Percentiles rank a stretch among this genome's conserved stretches.
Conservation (phyloP, 2,113 vertebrate species). For the Limanda limanda region DNA sequence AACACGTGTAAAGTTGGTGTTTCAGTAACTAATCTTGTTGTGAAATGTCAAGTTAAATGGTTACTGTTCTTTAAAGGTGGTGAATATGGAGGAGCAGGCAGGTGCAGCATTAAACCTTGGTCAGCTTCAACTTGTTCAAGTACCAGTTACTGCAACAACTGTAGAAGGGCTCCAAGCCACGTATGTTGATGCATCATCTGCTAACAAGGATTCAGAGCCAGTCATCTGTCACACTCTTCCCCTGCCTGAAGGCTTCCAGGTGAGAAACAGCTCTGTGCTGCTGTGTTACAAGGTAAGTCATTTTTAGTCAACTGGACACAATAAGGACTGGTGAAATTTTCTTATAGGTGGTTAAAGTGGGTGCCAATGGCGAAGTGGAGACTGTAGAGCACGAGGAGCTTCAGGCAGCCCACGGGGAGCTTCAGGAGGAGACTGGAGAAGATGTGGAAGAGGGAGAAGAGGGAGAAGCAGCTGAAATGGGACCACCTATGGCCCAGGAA, state of each 20-base stretch:
- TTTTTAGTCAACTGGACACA: background rate
- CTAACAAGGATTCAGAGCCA: slow-evolving; percentile 92
- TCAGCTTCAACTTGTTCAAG: slow-evolving; percentile 97
- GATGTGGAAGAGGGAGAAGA: slow-evolving; percentile 82
- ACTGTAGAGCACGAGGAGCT: slow-evolving; percentile 94
- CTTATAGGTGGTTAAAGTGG: slow-evolving; percentile 94
- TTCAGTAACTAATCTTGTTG: background rate
- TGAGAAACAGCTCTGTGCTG: slow-evolving; percentile 24
- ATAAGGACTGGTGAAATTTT: background rate
- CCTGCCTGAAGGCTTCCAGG: slow-evolving; percentile 96
- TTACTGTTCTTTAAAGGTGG: slow-evolving; percentile 81
- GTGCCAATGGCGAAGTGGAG: slow-evolving; percentile 98
- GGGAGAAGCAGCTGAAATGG: slow-evolving; percentile 59
- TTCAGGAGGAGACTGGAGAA: slow-evolving; percentile 78
- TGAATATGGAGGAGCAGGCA: slow-evolving; percentile 97
- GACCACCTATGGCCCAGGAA: slow-evolving; percentile 75
- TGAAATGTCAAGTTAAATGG: background rate
- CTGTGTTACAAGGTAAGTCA: too few species aligned
- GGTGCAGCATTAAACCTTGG: slow-evolving; percentile 90
- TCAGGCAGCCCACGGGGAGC: slow-evolving; percentile 66
- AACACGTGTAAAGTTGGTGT: background rate
- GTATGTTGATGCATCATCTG: slow-evolving; percentile 85
- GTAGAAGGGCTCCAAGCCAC: slow-evolving; percentile 96
- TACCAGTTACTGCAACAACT: slow-evolving; percentile 91
- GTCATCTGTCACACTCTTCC: slow-evolving; percentile 99